Base-by-base conservation (phyloP, 2,113 vertebrate genomes). In the Pseudorhombus dupliciocellatus region DNA sequence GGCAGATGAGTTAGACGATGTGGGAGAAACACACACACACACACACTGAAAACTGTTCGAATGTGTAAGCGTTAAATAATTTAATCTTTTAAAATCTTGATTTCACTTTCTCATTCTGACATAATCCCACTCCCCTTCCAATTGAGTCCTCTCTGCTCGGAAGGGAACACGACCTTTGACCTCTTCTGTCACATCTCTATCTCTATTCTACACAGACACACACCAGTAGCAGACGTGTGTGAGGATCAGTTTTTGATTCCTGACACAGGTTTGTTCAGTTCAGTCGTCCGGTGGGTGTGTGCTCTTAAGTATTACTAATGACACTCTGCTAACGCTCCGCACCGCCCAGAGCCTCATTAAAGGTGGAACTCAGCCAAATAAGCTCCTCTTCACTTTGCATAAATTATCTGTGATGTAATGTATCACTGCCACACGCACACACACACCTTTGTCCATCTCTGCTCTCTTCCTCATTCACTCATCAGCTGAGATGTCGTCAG, bases 351-450 rank as follows among this genome's bases (percentile, higher is more conserved):
- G 91, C 90, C 92, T 84, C 85, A 87, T 90, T 92, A 92, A 91
- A 90, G 91, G 89, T 92, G 91, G 94, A 93, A 87, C 90, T 79
- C 83, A 87, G 91, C 91, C 93, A 93, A 93, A 94, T 89, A 79
- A 92, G 90, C 85, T 92, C 87, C 90, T 91, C 91, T 92, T 77
- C 89, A 79, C 90, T 94, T 92, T 91, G 92, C 93, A 94, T 95
- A 91, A 93, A 94, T 94, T 93, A 94, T 84, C 87, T 87, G 58
- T 1, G n/a, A 81, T 44, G 84, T 58, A 5, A 91, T 94, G 90
- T 77, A 91, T 95, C 92, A 93, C 88, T 91, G 93, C 79, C 82
- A 80, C 25, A 53, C 31, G 11, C 9, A 34, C 31, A 34, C 61
- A 59, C 70, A 66, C 65, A 52, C 61, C 21, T 58, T 31, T 77